Percentiles rank a stretch among this genome's conserved stretches.
These are phyloP conservation scores for Macropodus opercularis DNA, from an alignment of 2,797 vertebrate genomes.

Conservation along the genomic window DNA sequence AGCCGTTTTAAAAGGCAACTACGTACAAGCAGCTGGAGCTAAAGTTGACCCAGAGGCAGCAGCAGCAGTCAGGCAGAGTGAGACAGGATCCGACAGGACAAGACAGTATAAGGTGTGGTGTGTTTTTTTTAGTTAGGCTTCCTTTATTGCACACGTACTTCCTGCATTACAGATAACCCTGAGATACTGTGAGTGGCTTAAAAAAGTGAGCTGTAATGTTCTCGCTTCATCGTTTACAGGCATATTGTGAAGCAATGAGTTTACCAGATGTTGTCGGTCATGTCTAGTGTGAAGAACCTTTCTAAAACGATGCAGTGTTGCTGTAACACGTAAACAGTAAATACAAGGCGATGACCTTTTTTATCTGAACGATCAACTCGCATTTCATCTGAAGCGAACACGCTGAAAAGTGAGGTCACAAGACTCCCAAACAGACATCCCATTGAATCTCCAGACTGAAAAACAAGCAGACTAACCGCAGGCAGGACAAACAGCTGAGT, in stretches of 20 bases:
- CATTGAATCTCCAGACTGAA: not conserved
- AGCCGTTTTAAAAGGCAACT: constrained; percentile 14
- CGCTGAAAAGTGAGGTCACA: constrained; percentile 6
- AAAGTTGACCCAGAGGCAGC: constrained; percentile 56
- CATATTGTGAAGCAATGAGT: no score
- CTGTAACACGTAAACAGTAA: no score
- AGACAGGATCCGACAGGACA: constrained; percentile 75
- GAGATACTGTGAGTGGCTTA: no score
- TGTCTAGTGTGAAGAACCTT: no score
- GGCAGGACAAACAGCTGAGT: not conserved
- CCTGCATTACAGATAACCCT: constrained; percentile 67
- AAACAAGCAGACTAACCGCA: constrained; percentile 1
- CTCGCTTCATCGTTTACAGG: not conserved
- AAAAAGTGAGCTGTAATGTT: no score
- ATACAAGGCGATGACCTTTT: no score
- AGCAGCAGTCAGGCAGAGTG: constrained; percentile 49
- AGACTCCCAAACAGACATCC: constrained; percentile 6
- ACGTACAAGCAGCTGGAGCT: constrained; percentile 37
- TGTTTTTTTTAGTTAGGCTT: constrained; percentile 74
- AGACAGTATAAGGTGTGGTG: constrained; percentile 74
- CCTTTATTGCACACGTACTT: constrained; percentile 71
- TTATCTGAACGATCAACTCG: not conserved
- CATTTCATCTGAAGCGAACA: not conserved
- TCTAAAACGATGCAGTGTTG: no score
- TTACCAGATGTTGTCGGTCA: no score